phyloP scores from a whole-genome alignment of 2,888 invertebrate species.

The Philonicus albiceps region DNA sequence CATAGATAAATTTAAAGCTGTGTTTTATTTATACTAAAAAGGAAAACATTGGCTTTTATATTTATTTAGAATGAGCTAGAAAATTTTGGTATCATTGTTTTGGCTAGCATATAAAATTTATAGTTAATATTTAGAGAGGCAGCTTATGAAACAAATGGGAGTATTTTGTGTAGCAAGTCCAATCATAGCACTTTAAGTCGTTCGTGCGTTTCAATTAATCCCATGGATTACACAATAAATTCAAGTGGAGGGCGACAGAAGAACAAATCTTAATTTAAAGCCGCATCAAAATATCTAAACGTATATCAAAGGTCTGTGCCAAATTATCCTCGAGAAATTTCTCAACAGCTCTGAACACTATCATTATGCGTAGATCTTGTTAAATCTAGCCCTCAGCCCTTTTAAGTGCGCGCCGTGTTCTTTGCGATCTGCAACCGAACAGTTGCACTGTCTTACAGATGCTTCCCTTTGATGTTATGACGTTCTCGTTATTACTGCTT shows the following conservation, averaged over 20 bases:
- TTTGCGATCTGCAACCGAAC: background rate
- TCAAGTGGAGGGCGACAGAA: background rate
- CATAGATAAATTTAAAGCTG: background rate
- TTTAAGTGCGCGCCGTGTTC: background rate
- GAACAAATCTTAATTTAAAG: background rate
- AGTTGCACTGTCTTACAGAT: slow-evolving; percentile 25
- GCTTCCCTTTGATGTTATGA: slow-evolving; percentile 39
- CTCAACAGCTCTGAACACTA: background rate
- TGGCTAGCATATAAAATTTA: background rate
- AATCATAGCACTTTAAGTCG: background rate
- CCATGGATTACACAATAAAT: background rate
- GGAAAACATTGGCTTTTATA: background rate
- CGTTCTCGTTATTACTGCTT: slow-evolving; percentile 21
- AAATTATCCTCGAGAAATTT: slow-evolving; percentile 18
- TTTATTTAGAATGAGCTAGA: background rate
- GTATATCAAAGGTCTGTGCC: slow-evolving; percentile 30
- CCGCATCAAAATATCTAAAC: background rate
- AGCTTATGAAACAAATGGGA: background rate
- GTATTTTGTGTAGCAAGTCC: background rate
- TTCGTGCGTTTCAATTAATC: background rate
- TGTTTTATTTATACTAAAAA: background rate
- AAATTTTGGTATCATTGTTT: background rate
- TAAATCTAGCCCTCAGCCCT: slow-evolving; percentile 2
- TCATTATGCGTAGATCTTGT: background rate
- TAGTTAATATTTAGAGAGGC: background rate